Base-by-base conservation (phyloP, 2,888 invertebrate species). In the Anthophora plumipes region DNA sequence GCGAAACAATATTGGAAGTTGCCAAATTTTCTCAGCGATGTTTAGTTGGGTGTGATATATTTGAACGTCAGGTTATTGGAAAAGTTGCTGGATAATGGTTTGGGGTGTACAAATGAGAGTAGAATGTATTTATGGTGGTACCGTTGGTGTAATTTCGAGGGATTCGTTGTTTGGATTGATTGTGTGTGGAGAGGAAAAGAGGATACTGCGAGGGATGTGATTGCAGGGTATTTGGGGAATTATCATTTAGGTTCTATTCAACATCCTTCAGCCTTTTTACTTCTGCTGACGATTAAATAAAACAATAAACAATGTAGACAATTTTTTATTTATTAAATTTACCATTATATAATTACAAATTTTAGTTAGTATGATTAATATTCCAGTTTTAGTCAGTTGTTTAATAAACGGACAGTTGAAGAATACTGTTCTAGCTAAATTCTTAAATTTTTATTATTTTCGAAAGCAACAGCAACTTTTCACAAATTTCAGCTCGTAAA, bases 1-100 rank as follows among this genome's bases (percentile, higher is more conserved):
- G 63, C 76, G 78, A 69, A 78, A 78, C 69, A 69, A 69, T 78
- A 76, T 76, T 60, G 22, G 57, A 37, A 48, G 25, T 66, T 60
- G 59, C 54, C 70, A 17, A 79, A 77, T 79, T 70, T 60, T 60
- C 41, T 20, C 20, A n/a, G 11, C 39, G 25, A 1, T 69, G 69
- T 64, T 69, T 70, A 46, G 64, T 37, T 3, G 14, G 37, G 8
- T 7, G 43, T 70, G 70, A 79, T 66, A 48, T 70, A 70, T 70
- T 55, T 70, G 22, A 1, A 12, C 20, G 22, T n/a, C 14, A 54
- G 41, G 59, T 78, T 78, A 76, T 77, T 78, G 75, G 76, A 76
- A 78, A 78, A 78, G 76, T 78, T 78, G 55, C 12, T 37, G 50
- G 48, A 57, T 50, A 50, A 78, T 48, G 50, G 25, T 37, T n/a